A percentile compares a stretch with the other conserved stretches of the same genome.
These are phyloP conservation scores for Masnerella sp. DNA, from an alignment of 2,888 invertebrate genomes.

Conservation along the genomic window DNA sequence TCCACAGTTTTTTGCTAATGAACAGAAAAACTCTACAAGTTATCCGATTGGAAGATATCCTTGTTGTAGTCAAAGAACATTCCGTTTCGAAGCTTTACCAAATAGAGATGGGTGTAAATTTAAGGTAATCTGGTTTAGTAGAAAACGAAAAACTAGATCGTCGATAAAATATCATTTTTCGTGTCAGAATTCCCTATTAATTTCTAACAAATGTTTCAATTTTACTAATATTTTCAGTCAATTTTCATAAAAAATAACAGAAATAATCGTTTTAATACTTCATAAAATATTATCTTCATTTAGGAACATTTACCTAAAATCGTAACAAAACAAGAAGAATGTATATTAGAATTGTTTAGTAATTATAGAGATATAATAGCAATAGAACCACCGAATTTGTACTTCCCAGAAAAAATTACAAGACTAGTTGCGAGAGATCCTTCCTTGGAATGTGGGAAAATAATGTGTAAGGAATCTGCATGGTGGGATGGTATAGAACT, in stretches of 20 bases:
- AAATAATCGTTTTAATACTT: neutral
- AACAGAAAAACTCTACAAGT: slow-evolving; percentile 82
- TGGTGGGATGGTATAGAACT: slow-evolving; percentile 87
- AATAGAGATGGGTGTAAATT: slow-evolving; percentile 80
- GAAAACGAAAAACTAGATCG: neutral
- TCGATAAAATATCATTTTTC: no score
- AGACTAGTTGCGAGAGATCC: slow-evolving; percentile 82
- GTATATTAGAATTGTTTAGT: slow-evolving; percentile 82
- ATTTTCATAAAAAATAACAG: no score
- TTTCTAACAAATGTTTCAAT: no score
- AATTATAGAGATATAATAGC: slow-evolving; percentile 81
- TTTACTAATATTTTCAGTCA: no score
- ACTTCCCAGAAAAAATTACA: slow-evolving; percentile 84
- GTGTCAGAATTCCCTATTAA: no score
- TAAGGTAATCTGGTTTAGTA: slow-evolving; percentile 63
- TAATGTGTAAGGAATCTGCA: slow-evolving; percentile 83
- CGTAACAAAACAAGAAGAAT: slow-evolving; percentile 82
- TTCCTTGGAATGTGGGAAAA: slow-evolving; percentile 77
- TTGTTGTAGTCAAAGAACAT: slow-evolving; percentile 92
- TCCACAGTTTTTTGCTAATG: slow-evolving; percentile 86
- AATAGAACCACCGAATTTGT: slow-evolving; percentile 83
- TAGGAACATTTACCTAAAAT: slow-evolving; percentile 86
- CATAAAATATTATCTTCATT: slow-evolving; percentile 16
- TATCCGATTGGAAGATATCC: slow-evolving; percentile 87
- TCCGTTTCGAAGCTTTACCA: slow-evolving; percentile 86